Base-by-base conservation (phyloP, 2,888 invertebrate genomes). In the Caenorhabditis sp. region DNA sequence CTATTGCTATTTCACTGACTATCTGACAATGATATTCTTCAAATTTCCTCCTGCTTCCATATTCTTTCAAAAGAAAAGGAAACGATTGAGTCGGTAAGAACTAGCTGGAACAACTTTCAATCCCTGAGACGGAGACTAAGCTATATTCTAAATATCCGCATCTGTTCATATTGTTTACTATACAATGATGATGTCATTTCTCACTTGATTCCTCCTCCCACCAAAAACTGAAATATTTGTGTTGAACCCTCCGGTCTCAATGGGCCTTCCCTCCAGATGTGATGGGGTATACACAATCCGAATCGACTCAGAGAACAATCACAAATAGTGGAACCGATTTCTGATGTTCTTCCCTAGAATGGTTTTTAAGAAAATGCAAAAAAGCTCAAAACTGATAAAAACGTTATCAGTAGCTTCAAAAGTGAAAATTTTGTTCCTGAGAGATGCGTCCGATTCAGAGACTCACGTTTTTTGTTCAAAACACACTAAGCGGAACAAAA, bases 31-130 rank as follows among this genome's bases (percentile, higher is more conserved):
- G 68, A 32, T 77, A 35, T 77, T 77, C n/a, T 56, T 77, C 37
- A 77, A 77, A 15, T 77, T 77, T 37, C 56, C 77, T 6, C 77
- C 68, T 3, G 37, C 77, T 37, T 77, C 77, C 6, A 64, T 77
- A 22, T 77, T 77, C 24, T 77, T 77, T 24, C 68, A 62, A 58
- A 62, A 44, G 51, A 76, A 67, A 40, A 61, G 56, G 37, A 51
- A 50, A 61, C 47, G 56, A 18, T 20, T 74, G n/a, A 35, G 50
- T 47, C 53, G 70, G 65, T 65, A 60, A 70, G 69, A 24, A n/a
- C n/a, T n/a, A n/a, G n/a, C n/a, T n/a, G n/a, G n/a, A n/a, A n/a
- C n/a, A n/a, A n/a, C n/a, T n/a, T n/a, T n/a, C n/a, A n/a, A n/a
- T n/a, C n/a, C n/a, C n/a, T n/a, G n/a, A n/a, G n/a, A n/a, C n/a